Evolutionary conservation across 2,113 vertebrate genomes (phyloP).

Genomic region (Potamarius usumacintae): DNA sequence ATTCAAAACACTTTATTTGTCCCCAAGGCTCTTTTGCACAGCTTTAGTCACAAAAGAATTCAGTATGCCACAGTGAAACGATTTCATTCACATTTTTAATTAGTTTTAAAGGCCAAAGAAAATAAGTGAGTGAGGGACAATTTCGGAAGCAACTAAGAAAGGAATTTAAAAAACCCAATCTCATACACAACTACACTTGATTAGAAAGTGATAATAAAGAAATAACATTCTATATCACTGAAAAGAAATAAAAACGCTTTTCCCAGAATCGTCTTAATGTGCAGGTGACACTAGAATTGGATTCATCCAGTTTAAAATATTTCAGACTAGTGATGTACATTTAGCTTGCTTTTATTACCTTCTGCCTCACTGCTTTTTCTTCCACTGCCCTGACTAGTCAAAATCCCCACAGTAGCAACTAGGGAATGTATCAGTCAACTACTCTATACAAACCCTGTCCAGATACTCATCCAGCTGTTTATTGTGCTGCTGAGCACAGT

Average conservation of each 20-base stretch:
- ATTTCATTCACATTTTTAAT: neutral
- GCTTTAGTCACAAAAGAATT: neutral
- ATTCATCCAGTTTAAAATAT: neutral
- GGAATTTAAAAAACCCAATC: neutral
- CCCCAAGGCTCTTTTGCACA: too few relatives aligned
- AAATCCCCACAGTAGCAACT: neutral
- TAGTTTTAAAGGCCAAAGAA: neutral
- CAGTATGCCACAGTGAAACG: neutral
- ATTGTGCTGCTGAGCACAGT: neutral
- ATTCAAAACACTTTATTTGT: too few relatives aligned
- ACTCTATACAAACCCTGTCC: neutral
- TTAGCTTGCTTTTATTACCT: neutral
- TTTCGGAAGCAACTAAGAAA: neutral
- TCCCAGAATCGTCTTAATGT: neutral
- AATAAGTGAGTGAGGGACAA: neutral
- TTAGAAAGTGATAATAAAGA: neutral
- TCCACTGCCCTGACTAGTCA: neutral
- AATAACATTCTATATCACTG: neutral
- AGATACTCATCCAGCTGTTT: neutral
- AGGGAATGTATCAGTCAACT: neutral
- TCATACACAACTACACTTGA: neutral
- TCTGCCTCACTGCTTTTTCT: neutral
- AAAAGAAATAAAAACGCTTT: neutral
- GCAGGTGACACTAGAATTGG: neutral
- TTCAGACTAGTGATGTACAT: neutral